These are phyloP conservation scores for Mesochorus sp. DNA, from an alignment of 2,888 invertebrate species.

Conservation along the genomic window DNA sequence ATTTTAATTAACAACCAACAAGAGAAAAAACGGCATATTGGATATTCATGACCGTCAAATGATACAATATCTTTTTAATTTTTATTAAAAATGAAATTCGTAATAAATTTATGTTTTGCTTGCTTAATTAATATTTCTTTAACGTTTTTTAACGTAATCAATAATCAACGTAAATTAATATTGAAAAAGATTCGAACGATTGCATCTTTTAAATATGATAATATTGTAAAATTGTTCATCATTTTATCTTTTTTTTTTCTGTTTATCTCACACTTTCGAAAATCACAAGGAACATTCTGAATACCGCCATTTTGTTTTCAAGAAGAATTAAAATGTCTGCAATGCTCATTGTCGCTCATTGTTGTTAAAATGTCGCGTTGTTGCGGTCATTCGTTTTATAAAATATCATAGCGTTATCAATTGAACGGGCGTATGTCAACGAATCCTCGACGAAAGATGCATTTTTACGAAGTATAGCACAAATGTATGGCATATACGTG, in stretches of 20 bases:
- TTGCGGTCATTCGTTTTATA: not conserved
- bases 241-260: not conserved
- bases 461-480: not conserved
- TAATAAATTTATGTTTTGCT: too few relatives aligned
- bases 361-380: not conserved
- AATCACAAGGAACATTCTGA: not conserved
- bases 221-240: constrained; percentile 18
- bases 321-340: not conserved
- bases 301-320: not conserved
- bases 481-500: not conserved
- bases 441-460: too few relatives aligned
- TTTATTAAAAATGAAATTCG: too few relatives aligned
- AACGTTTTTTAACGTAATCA: too few relatives aligned
- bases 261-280: not conserved
- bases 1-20: too few relatives aligned
- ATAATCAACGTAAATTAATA: too few relatives aligned
- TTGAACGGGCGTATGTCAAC: not conserved
- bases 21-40: too few relatives aligned
- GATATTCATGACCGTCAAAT: too few relatives aligned
- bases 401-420: constrained; percentile 9
- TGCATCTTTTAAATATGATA: too few relatives aligned
- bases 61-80: too few relatives aligned
- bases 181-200: too few relatives aligned
- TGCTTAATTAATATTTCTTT: too few relatives aligned
- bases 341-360: not conserved